A percentile compares a stretch with the other conserved stretches of the same genome.
These are phyloP conservation scores for Aphrocallistes beatrix DNA, from an alignment of 37 sponge, comb jelly and placozoan genomes.

Conservation along the genomic window DNA sequence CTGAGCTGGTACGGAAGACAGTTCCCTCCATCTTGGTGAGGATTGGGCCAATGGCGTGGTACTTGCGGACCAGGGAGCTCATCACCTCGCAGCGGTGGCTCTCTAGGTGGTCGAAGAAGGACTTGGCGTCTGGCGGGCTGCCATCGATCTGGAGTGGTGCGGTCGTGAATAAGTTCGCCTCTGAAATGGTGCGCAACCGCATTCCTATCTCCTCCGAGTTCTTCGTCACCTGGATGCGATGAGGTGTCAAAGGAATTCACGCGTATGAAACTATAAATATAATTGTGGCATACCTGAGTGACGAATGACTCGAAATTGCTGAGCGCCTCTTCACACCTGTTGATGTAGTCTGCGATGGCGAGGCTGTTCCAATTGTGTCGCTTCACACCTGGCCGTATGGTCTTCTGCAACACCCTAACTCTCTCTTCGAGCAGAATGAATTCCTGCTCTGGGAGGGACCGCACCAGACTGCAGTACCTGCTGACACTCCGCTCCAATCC, in stretches of 20 bases:
- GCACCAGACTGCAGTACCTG: neutral
- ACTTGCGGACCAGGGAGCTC: conserved; percentile 63
- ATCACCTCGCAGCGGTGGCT: conserved; percentile 35
- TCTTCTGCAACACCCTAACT: conserved; percentile 62
- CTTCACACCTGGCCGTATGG: conserved; percentile 76
- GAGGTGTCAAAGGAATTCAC: neutral
- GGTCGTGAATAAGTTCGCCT: conserved; percentile 59
- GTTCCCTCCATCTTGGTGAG: conserved; percentile 96
- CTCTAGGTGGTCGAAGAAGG: conserved; percentile 81
- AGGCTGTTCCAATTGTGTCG: conserved; percentile 98
- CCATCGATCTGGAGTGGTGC: conserved; percentile 53
- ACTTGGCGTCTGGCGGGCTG: conserved; percentile 76
- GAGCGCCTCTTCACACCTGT: conserved; percentile 78
- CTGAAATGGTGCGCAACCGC: conserved; percentile 67
- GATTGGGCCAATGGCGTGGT: conserved; percentile 88
- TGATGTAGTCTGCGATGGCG: conserved; percentile 89
- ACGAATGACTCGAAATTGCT: conserved; percentile 93
- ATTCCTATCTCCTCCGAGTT: conserved; percentile 85
- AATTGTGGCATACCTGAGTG: conserved; percentile 93
- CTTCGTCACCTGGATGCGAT: neutral
- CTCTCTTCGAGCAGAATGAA: conserved; percentile 63
- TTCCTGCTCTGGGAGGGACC: neutral
- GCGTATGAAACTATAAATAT: neutral
- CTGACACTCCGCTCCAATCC: neutral
- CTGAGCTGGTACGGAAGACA: conserved; percentile 83